These are phyloP conservation scores for Nemapogon koenigi DNA, from an alignment of 2,888 invertebrate species.

Conservation along the genomic window DNA sequence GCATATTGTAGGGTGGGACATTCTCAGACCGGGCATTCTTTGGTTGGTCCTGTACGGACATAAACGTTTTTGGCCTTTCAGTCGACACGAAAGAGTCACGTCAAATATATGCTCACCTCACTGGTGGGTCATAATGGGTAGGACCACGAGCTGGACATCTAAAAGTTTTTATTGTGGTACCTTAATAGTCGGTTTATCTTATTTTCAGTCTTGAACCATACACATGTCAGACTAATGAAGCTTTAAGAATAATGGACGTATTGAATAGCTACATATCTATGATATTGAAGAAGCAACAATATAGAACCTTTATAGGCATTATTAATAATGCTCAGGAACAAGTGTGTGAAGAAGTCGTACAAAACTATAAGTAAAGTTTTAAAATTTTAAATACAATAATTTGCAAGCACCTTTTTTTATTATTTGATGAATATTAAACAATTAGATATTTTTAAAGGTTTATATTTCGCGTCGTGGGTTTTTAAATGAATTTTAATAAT, in stretches of 20 bases:
- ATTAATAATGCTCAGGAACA: conserved; percentile 85
- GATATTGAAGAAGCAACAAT: conserved; percentile 93
- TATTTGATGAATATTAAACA: neutral
- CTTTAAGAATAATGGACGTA: conserved; percentile 95
- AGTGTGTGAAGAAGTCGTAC: conserved; percentile 83
- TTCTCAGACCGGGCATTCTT: no score
- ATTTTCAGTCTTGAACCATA: conserved; percentile 88
- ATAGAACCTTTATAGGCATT: conserved; percentile 88
- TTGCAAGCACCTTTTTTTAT: conserved; percentile 19
- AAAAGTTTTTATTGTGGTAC: no score
- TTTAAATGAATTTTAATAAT: no score
- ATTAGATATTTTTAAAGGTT: neutral
- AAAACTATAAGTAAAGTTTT: conserved; percentile 78
- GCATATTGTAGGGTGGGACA: no score
- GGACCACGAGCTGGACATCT: no score
- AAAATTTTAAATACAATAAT: neutral
- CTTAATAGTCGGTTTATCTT: no score
- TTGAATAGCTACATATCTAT: conserved; percentile 99
- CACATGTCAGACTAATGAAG: conserved; percentile 97
- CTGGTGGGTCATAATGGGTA: no score
- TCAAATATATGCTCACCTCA: no score
- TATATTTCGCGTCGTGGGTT: no score
- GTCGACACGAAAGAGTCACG: no score
- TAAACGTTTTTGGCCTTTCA: no score
- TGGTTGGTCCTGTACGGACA: no score